Conservation (phyloP, 1,140 invertebrate species). For the Drosophila lini region DNA sequence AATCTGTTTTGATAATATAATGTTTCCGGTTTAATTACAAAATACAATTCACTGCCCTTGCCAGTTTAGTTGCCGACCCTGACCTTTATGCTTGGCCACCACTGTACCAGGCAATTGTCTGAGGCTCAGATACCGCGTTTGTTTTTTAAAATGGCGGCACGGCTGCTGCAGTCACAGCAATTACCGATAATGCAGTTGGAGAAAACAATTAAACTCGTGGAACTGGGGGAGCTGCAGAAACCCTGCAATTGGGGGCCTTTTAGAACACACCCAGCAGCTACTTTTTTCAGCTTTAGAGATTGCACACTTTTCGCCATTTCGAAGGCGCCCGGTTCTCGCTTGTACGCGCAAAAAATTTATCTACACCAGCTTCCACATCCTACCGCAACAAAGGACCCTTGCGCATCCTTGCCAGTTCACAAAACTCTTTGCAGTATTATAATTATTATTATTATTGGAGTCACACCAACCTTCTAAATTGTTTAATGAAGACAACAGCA, state of each 20-base stretch:
- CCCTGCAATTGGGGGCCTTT: not conserved
- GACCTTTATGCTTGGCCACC: constrained; percentile 50
- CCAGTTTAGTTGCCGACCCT: not conserved
- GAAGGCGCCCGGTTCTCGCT: not conserved
- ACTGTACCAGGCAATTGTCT: constrained; percentile 63
- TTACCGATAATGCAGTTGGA: constrained; percentile 18
- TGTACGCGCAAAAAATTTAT: constrained; percentile 36
- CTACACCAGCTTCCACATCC: constrained; percentile 38
- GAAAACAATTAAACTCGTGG: constrained; percentile 7
- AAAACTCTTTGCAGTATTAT: no score
- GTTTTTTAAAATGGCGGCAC: constrained; percentile 76
- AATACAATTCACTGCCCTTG: not conserved
- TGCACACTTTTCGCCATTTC: not conserved
- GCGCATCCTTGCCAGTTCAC: not conserved
- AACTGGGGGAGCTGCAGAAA: not conserved
- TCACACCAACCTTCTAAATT: constrained; percentile 33
- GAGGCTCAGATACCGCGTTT: constrained; percentile 68
- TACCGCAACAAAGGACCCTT: constrained; percentile 40
- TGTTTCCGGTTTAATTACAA: not conserved
- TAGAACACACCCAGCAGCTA: not conserved
- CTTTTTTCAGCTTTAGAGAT: not conserved
- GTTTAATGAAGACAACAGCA: not conserved
- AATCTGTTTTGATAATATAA: no score
- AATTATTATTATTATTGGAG: not conserved
- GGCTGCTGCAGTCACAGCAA: constrained; percentile 55